Base-by-base conservation (phyloP, 2,888 invertebrate genomes). In the Stenichneumon culpator region DNA sequence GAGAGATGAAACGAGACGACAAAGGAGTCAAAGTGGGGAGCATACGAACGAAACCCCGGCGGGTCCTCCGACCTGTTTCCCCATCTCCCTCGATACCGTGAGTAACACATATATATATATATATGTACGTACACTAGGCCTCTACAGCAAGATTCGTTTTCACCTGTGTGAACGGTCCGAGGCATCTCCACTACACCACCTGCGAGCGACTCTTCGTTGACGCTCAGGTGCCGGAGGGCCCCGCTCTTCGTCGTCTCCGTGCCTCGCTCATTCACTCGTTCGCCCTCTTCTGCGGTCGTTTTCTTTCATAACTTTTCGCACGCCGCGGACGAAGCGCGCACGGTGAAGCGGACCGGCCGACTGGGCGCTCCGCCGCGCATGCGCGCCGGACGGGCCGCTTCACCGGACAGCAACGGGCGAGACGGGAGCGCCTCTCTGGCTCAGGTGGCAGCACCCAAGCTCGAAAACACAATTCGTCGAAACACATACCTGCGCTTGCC, bases 391-490 rank as follows among this genome's bases (percentile, higher is more conserved):
- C 54, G 19, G 72, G 57, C 54, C 14, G 74, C 47, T 84, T 79
- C 69, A 75, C 69, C 69, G 4, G 22, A 16, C 7, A 32, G 60
- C 25, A 0, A 7, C 16, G n/a, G 11, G 5, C 28, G 25, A 14
- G 50, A 74, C 25, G 47, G 16, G 44, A 22, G 22, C 69, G 28
- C 50, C 28, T 60, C 50, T 65, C 22, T 16, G 25, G 44, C 19
- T 74, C 84, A 89, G 91, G 89, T 89, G 90, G 89, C 90, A 90
- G 90, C 91, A 91, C 91, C 83, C 89, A 86, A 44, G 78, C 87
- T 84, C 82, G 87, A 60, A 60, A 83, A 80, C 81, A 54, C 69
- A 72, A 83, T 82, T 68, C 69, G 50, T 67, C 68, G 74, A 57
- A 82, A 75, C 72, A 67, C 32, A 32, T 77, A 36, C 25, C 39